A percentile compares a stretch with the other conserved stretches of the same genome.
Evolutionary conservation across 2,888 invertebrate species (phyloP).

Genomic region (Polyploca ridens): DNA sequence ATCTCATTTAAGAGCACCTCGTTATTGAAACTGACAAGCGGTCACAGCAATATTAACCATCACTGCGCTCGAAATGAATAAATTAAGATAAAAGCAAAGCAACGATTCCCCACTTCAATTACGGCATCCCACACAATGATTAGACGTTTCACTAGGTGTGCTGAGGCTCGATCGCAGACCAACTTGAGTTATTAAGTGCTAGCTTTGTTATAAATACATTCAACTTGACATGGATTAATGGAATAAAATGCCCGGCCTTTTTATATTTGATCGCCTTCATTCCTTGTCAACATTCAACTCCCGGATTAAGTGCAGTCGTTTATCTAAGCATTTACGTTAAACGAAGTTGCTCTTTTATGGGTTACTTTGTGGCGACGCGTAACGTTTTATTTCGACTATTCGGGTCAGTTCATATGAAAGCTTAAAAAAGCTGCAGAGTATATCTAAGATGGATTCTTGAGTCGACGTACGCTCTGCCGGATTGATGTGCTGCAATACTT

Average conservation of each 20-base stretch:
- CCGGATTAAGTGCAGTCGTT: conserved; percentile 79
- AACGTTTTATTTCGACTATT: conserved; percentile 64
- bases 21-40: conserved; percentile 78
- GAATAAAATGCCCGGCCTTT: conserved; percentile 70
- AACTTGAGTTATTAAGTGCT: conserved; percentile 78
- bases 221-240: conserved; percentile 78
- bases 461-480: conserved; percentile 34
- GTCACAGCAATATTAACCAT: conserved; percentile 81
- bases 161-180: conserved; percentile 64
- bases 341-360: conserved; percentile 69
- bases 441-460: conserved; percentile 46
- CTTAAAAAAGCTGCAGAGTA: conserved; percentile 24
- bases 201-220: conserved; percentile 81
- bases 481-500: conserved; percentile 52
- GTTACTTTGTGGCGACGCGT: conserved; percentile 61
- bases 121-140: conserved; percentile 81
- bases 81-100: conserved; percentile 80
- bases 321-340: conserved; percentile 73
- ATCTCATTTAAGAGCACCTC: conserved; percentile 54
- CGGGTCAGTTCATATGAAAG: conserved; percentile 53
- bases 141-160: conserved; percentile 75
- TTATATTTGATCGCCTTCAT: conserved; percentile 74
- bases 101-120: conserved; percentile 77
- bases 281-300: conserved; percentile 80
- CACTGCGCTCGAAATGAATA: conserved; percentile 72